Evolutionary conservation across 2,113 vertebrate species (phyloP), one percentile per base, ranked within the genome.

Genomic region (Nettapus auritus): DNA sequence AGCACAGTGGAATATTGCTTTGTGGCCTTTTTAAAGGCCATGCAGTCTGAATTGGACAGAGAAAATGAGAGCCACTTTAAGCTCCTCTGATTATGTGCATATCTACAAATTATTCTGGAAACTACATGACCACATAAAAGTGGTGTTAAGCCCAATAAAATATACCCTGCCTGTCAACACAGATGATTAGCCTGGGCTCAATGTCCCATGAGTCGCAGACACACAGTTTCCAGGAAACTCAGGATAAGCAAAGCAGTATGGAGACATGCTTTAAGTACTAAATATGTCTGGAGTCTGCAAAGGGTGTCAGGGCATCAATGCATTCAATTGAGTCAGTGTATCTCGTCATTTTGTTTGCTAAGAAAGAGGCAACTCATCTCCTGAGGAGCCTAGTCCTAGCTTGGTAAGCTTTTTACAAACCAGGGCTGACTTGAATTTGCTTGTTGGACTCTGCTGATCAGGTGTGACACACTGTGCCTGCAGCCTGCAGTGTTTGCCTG

Each of bases 1-100:
- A 86, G 68, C 52, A 64, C 77, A 95, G 76, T 82, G n/a, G 75
- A 87, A 42, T 34, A 81, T 21, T 96, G 60, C 73, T 94, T 78
- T 80, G 38, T 2, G 5, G 74, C 67, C 4, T 3, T 59, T 86
- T 74, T 78, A 90, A 95, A 95, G 76, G 92, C 88, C 83, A 87
- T 0, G 0, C 67, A 86, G 80, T 79, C 62, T 89, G 75, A 92
- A 89, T 29, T 2, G 17, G 71, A 83, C 71, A 95, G 66, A 84
- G 55, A 83, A 90, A 90, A 67, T 90, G 80, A 78, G 59, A 59
- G 19, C 42, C 64, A 36, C 11, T 93, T 78, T 52, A 69, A 87
- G 21, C 23, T 82, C 52, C 57, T 89, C 62, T 87, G 62, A 60
- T 75, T 66, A 69, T 1, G 3, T 57, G 13, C 56, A 84, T 21